Percentiles rank a stretch among this genome's conserved stretches.
Evolutionary conservation across 2,113 vertebrate species (phyloP).

Genomic region (Odontesthes bonariensis): DNA sequence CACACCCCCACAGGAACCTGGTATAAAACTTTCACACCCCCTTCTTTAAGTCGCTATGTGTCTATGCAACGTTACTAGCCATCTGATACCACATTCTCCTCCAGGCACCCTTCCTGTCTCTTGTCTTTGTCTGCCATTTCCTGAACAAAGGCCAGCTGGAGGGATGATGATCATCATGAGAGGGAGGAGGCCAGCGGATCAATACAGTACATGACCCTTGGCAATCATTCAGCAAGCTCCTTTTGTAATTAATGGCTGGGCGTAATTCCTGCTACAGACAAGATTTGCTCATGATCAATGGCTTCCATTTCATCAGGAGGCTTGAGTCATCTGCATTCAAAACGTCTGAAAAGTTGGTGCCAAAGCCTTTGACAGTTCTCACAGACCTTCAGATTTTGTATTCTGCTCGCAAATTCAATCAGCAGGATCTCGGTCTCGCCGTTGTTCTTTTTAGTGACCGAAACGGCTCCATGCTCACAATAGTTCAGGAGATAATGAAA

Average conservation of each 20-base stretch:
- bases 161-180: constrained; percentile 34
- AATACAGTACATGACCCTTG: constrained; percentile 47
- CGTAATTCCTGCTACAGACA: constrained; percentile 19
- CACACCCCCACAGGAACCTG: constrained; percentile 53
- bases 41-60: constrained; percentile 11
- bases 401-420: constrained; percentile 58
- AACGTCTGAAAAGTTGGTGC: constrained; percentile 40
- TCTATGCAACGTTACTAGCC: constrained; percentile 46
- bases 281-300: constrained; percentile 37
- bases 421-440: constrained; percentile 45
- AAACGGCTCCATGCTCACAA: constrained; percentile 20
- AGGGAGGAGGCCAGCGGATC: constrained; percentile 31
- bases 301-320: constrained; percentile 36
- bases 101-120: constrained; percentile 61
- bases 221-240: constrained; percentile 47
- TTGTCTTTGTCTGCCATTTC: constrained; percentile 58
- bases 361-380: constrained; percentile 33
- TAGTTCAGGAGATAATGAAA: constrained; percentile 7
- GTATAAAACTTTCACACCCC: constrained; percentile 50
- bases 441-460: constrained; percentile 37
- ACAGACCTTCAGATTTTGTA: constrained; percentile 34
- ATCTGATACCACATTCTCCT: constrained; percentile 65
- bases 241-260: constrained; percentile 39
- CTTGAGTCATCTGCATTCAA: constrained; percentile 62
- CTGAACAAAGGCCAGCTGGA: constrained; percentile 57